Conservation (phyloP, 2,888 invertebrate genomes). For the Rotaria socialis region DNA sequence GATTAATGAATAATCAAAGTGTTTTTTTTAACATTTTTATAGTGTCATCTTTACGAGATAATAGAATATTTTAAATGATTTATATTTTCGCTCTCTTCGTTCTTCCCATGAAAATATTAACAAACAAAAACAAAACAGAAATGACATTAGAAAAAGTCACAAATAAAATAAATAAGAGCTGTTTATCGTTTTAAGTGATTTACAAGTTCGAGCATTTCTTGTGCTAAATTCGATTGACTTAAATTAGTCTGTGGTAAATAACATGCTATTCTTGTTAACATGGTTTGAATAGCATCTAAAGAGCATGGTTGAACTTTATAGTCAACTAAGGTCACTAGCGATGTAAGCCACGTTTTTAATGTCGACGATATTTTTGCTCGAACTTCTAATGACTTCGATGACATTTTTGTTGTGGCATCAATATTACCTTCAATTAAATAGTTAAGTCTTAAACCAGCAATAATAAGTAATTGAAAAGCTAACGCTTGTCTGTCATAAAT, state of each 20-base stretch:
- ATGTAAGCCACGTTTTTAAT: conserved; percentile 72
- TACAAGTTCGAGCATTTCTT: conserved; percentile 13
- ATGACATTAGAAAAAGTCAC: neutral
- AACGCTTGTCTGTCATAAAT: conserved; percentile 70
- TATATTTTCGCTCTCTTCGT: neutral
- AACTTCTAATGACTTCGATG: conserved; percentile 58
- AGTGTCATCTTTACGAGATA: no score
- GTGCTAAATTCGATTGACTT: neutral
- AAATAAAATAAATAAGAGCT: neutral
- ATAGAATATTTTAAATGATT: neutral
- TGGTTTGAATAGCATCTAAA: neutral
- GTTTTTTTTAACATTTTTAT: no score
- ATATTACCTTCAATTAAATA: conserved; percentile 63
- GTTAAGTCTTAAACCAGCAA: conserved; percentile 74
- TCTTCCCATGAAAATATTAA: neutral
- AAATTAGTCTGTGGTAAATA: conserved; percentile 9
- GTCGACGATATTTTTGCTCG: conserved; percentile 74
- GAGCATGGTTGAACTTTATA: neutral
- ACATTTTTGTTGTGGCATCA: conserved; percentile 59
- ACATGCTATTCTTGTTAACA: conserved; percentile 14
- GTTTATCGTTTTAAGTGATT: neutral
- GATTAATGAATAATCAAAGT: no score
- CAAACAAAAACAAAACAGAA: neutral
- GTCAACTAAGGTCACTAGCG: conserved; percentile 58
- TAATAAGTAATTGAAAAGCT: conserved; percentile 70